Evolutionary conservation across 2,113 vertebrate genomes (phyloP).

Genomic region (Sebastes schlegelii): DNA sequence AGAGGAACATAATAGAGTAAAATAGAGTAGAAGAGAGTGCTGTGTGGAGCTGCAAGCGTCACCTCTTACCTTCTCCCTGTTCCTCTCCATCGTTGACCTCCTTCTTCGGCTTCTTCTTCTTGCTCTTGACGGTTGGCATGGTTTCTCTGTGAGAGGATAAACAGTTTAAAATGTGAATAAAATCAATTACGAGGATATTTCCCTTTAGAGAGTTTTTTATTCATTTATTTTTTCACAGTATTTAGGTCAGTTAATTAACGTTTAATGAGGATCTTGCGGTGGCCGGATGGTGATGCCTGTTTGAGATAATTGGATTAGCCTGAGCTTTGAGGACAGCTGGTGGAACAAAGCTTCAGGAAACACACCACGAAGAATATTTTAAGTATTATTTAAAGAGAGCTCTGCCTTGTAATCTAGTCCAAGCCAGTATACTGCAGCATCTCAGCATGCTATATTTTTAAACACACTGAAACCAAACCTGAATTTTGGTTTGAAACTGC

Average conservation of each 20-base stretch:
- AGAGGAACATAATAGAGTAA: slow-evolving; percentile 8
- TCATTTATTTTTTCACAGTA: neutral
- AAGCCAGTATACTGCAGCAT: neutral
- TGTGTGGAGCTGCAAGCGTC: neutral
- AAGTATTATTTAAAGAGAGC: neutral
- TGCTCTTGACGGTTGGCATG: slow-evolving; percentile 88
- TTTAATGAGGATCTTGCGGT: slow-evolving; percentile 9
- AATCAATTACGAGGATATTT: neutral
- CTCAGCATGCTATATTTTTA: too few relatives aligned
- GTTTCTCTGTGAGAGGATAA: neutral
- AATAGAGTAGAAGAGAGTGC: neutral
- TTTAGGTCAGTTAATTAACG: slow-evolving; percentile 37
- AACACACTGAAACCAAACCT: neutral
- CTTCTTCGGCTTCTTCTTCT: slow-evolving; percentile 91
- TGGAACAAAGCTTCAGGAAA: slow-evolving; percentile 8
- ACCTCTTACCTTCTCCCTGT: slow-evolving; percentile 64
- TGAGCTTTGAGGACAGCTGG: slow-evolving; percentile 44
- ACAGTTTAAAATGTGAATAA: neutral
- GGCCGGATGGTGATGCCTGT: slow-evolving; percentile 12
- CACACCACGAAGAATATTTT: neutral
- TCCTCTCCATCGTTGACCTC: slow-evolving; percentile 84
- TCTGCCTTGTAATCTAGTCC: neutral
- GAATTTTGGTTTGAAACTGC: neutral
- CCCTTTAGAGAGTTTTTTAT: neutral
- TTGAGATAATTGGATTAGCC: slow-evolving; percentile 50